Conservation (phyloP, 2,797 vertebrate species). For the Pseudotriccus pelzelni region DNA sequence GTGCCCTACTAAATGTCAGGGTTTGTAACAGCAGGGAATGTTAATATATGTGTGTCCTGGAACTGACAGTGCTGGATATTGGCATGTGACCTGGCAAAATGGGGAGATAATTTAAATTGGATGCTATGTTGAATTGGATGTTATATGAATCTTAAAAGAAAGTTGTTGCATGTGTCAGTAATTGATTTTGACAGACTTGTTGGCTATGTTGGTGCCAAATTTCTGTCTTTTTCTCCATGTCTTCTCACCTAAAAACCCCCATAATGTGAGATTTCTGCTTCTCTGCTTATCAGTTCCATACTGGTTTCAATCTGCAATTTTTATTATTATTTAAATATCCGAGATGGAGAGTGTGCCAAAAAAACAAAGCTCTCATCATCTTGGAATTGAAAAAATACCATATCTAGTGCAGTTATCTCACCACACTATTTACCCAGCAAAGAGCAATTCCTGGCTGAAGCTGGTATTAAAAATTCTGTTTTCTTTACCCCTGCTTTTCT, state of each 20-base stretch:
- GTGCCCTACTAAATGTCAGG: background rate
- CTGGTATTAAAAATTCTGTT: background rate
- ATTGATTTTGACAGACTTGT: background rate
- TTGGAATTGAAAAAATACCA: background rate
- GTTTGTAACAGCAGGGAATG: background rate
- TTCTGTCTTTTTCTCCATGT: background rate
- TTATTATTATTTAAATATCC: background rate
- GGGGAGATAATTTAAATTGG: background rate
- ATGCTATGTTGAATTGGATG: background rate
- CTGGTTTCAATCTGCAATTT: background rate
- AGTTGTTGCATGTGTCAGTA: background rate
- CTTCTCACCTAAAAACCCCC: background rate
- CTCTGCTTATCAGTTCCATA: background rate
- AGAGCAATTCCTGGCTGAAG: background rate
- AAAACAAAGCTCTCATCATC: background rate
- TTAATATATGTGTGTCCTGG: background rate
- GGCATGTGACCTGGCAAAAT: background rate
- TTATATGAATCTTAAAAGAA: background rate
- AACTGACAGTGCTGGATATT: background rate
- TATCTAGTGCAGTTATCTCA: background rate
- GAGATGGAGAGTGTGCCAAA: background rate
- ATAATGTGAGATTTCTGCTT: background rate
- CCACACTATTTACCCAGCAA: background rate
- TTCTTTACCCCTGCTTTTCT: background rate
- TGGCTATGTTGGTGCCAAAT: background rate